Base-by-base conservation (phyloP, 2,888 invertebrate species). In the Cataglyphis albicans region DNA sequence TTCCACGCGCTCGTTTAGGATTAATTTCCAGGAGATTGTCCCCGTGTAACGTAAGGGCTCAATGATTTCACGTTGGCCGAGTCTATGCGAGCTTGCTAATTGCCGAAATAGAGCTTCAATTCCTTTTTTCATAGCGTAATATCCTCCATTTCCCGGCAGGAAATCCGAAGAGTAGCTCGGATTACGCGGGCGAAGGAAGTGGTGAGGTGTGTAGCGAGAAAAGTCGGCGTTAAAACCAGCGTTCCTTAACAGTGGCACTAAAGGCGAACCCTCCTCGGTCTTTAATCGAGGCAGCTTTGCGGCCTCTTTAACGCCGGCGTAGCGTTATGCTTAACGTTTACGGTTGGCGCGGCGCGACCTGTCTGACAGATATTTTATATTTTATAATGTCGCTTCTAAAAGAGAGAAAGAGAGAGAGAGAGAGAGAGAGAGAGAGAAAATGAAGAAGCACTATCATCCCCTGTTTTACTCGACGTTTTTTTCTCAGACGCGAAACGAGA, bases 351-450 rank as follows among this genome's bases (percentile, higher is more conserved):
- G 73, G 55, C 65, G 64, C 72, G 73, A 57, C 84, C 84, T 86
- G 84, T 84, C 84, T 48, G 83, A 84, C 81, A 85, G 84, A 86
- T 87, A 87, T 89, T 87, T 91, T 90, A 90, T 90, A 90, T 91
- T 91, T 90, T 89, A 87, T 87, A 88, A 87, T 91, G 83, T 76
- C 84, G 18, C 32, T 61, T 78, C 67, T 63, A 83, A 81, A 81
- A 81, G 70, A 32, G 29, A 29, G 29, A 25, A 9, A 41, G 12
- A 68, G 57, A 35, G 25, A 57, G 38, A 35, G n/a, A 9, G 7
- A 3, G 35, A 29, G n/a, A 25, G 38, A 6, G 38, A 38, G 48
- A 48, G 41, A 5, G 48, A 3, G 29, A 52, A 21, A 35, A 35
- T 48, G n/a, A 59, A 80, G 48, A 29, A 32, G n/a, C 57, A 35